phyloP scores from a whole-genome alignment of 2,797 vertebrate genomes.

The Lagodon rhomboides region DNA sequence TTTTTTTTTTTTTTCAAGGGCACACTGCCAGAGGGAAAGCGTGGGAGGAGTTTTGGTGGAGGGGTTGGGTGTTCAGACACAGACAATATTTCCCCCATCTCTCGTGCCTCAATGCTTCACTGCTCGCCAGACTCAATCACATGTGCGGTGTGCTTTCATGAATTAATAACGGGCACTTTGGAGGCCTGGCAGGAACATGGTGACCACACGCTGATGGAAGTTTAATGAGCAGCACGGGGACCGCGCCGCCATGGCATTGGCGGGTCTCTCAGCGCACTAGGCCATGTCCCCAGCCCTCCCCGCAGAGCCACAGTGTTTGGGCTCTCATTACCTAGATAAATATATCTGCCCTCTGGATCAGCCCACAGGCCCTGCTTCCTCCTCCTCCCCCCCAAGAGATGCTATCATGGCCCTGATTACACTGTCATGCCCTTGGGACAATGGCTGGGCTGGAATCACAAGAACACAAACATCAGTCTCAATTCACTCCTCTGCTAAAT shows the following conservation, averaged over 20 bases:
- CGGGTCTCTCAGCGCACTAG: constrained; percentile 73
- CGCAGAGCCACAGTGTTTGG: constrained; percentile 81
- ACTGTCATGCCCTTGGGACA: constrained; percentile 80
- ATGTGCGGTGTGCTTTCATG: constrained; percentile 92
- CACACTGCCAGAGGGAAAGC: constrained; percentile 74
- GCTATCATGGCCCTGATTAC: constrained; percentile 87
- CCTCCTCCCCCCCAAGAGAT: constrained; percentile 73
- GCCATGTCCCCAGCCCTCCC: constrained; percentile 78
- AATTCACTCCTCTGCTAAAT: constrained; percentile 77
- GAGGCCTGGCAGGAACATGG: constrained; percentile 88
- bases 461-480: constrained; percentile 82
- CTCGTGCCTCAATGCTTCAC: constrained; percentile 86
- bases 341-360: constrained; percentile 84
- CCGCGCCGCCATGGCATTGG: constrained; percentile 79
- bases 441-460: constrained; percentile 76
- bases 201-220: constrained; percentile 90
- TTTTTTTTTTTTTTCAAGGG: constrained; percentile 66
- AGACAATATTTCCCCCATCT: constrained; percentile 80
- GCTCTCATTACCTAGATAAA: constrained; percentile 86
- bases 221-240: constrained; percentile 92
- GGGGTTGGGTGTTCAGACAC: constrained; percentile 78
- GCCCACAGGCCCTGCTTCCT: constrained; percentile 67
- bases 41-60: constrained; percentile 71
- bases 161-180: constrained; percentile 95
- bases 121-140: constrained; percentile 92